phyloP scores from a whole-genome alignment of 1,140 invertebrate genomes.

The Pseudomyrmex dendroicus region DNA sequence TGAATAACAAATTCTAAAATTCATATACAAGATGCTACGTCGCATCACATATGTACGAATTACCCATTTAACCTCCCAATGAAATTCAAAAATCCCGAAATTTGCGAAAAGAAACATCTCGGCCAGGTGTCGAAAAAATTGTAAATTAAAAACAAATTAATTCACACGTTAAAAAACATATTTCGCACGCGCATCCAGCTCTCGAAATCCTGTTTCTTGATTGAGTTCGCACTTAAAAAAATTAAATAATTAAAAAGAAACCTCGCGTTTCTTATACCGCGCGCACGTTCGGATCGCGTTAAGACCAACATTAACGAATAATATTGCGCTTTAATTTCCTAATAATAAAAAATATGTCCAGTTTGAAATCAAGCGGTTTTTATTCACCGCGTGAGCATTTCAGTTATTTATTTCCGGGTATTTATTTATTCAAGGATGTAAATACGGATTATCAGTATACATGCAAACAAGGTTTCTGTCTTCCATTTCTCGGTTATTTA shows the following conservation, averaged over 20 bases:
- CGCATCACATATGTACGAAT: too few relatives aligned
- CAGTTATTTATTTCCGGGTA: background rate
- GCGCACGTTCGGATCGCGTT: background rate
- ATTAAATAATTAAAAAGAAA: background rate
- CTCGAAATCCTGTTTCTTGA: too few relatives aligned
- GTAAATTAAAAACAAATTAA: too few relatives aligned
- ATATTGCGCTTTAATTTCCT: background rate
- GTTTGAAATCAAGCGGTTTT: constrained; percentile 19
- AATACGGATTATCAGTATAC: constrained; percentile 35
- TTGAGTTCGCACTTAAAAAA: too few relatives aligned
- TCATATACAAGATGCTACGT: too few relatives aligned
- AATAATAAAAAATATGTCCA: background rate
- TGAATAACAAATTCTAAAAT: too few relatives aligned
- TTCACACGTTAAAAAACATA: too few relatives aligned
- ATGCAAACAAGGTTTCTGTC: constrained; percentile 46
- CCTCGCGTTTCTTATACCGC: background rate
- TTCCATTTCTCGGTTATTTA: constrained; percentile 52
- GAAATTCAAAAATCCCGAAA: too few relatives aligned
- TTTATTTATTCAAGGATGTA: constrained; percentile 18
- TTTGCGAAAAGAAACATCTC: too few relatives aligned
- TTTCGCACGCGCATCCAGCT: too few relatives aligned
- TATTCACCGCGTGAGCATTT: background rate
- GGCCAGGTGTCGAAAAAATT: too few relatives aligned
- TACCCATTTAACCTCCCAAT: too few relatives aligned
- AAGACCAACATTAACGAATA: background rate